Evolutionary conservation across 2,113 vertebrate species (phyloP).

Genomic region (Corythoichthys haematopterus): DNA sequence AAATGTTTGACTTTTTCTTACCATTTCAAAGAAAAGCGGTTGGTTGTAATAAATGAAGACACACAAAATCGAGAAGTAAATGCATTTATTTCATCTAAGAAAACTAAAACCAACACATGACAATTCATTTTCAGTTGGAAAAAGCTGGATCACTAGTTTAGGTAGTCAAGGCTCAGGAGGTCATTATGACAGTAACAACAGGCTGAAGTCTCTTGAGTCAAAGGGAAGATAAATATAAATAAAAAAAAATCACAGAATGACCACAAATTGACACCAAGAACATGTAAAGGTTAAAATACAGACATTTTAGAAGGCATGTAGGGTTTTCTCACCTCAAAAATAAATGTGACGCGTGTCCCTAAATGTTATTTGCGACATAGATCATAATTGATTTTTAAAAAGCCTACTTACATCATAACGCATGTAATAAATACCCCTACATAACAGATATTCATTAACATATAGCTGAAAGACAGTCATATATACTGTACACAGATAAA

Average conservation of each 20-base stretch:
- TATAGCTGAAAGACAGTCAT: not conserved
- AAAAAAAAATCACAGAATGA: too few species aligned
- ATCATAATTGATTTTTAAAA: slow-evolving; percentile 2
- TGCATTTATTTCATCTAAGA: slow-evolving; percentile 1
- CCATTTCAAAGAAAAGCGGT: not conserved
- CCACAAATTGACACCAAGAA: not conserved
- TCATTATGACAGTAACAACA: not conserved
- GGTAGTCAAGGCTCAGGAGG: not conserved
- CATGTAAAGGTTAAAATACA: not conserved
- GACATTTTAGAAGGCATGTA: not conserved
- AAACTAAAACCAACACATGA: not conserved
- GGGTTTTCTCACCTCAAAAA: not conserved
- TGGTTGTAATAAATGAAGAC: not conserved
- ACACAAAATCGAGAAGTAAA: not conserved
- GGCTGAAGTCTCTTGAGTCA: not conserved
- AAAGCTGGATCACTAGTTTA: not conserved
- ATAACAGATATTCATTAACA: not conserved
- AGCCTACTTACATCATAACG: not conserved
- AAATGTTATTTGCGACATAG: not conserved
- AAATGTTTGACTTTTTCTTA: too few species aligned
- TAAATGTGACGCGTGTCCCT: not conserved
- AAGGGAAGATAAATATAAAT: not conserved
- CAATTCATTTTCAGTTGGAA: not conserved
- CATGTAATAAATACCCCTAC: slow-evolving; percentile 1
- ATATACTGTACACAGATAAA: not conserved